Base-by-base conservation (phyloP, 2,113 vertebrate species). In the Lycocorax pyrrhopterus region DNA sequence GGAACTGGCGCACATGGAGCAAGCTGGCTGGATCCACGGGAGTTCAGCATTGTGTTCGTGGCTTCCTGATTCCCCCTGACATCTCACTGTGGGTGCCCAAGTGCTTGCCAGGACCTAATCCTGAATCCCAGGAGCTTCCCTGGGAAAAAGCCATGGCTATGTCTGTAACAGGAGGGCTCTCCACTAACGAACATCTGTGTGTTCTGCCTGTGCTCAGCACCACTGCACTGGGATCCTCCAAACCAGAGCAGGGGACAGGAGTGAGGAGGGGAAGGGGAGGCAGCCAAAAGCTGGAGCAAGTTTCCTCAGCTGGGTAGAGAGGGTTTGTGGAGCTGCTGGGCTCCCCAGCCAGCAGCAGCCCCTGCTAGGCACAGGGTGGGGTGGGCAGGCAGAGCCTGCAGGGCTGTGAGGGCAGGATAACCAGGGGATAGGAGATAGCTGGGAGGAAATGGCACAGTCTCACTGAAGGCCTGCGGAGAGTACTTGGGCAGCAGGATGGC, bases 41-140 rank as follows among this genome's bases (percentile, higher is more conserved):
- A 37, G 12, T n/a, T 83, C 29, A 51, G 55, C 59, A 46, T 64
- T 91, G 85, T 83, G 33, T 49, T 85, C 0, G 1, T 79, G 75
- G 68, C 88, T 94, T 94, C 92, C 91, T 90, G 67, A 43, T 80
- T 66, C 26, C 12, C 44, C 4, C 29, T 46, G 44, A 93, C 55
- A 49, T 41, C 43, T 81, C 26, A 1, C 51, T 58, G 82, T 0
- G 0, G 15, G 25, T 58, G 46, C 46, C 53, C 67, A n/a, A 51
- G 26, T 25, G 16, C 26, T 80, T 88, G 41, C 85, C 75, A 73
- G 75, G 33, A 56, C 56, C 44, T 55, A 51, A 78, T 67, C 27
- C 53, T 60, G 15, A 88, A 68, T 89, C 35, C 43, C 32, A 16
- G 1, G 4, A 64, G 15, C 17, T 67, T 88, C 23, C 27, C 27